phyloP scores from a whole-genome alignment of 1,140 invertebrate genomes.

The Drosophila mayri region DNA sequence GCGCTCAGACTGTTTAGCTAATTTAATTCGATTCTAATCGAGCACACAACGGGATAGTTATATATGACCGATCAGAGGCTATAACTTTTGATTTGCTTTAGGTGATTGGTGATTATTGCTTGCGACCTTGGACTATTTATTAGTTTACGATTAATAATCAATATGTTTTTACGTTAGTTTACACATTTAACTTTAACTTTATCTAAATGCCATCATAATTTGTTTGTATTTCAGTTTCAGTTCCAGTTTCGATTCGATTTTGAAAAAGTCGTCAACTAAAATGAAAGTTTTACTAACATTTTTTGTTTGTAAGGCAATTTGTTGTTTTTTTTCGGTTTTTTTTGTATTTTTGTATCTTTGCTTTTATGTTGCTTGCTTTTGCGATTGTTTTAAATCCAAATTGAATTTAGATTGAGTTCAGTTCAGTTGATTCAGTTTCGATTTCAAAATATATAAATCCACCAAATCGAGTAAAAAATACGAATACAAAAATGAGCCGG shows the following conservation, averaged over 20 bases:
- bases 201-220: slow-evolving; percentile 58
- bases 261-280: slow-evolving; percentile 68
- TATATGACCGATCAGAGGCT: slow-evolving; percentile 34
- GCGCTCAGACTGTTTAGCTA: slow-evolving; percentile 51
- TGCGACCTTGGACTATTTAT: slow-evolving; percentile 56
- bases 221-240: slow-evolving; percentile 59
- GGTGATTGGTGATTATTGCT: slow-evolving; percentile 52
- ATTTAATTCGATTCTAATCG: slow-evolving; percentile 39
- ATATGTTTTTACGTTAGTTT: slow-evolving; percentile 28
- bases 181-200: slow-evolving; percentile 34
- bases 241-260: slow-evolving; percentile 49
- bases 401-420: slow-evolving; percentile 79
- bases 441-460: slow-evolving; percentile 63
- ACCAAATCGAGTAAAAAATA: slow-evolving; percentile 65
- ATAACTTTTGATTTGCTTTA: slow-evolving; percentile 50
- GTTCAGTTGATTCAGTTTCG: slow-evolving; percentile 63
- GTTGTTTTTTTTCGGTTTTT: slow-evolving; percentile 27
- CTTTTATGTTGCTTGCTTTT: slow-evolving; percentile 36
- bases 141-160: slow-evolving; percentile 29
- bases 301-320: slow-evolving; percentile 83
- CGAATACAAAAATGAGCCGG: slow-evolving; percentile 46
- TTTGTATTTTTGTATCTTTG: slow-evolving; percentile 11
- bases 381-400: slow-evolving; percentile 79
- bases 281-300: slow-evolving; percentile 82
- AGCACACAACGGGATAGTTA: slow-evolving; percentile 29